Conservation (phyloP, 2,888 invertebrate genomes). For the Ormia ochracea region DNA sequence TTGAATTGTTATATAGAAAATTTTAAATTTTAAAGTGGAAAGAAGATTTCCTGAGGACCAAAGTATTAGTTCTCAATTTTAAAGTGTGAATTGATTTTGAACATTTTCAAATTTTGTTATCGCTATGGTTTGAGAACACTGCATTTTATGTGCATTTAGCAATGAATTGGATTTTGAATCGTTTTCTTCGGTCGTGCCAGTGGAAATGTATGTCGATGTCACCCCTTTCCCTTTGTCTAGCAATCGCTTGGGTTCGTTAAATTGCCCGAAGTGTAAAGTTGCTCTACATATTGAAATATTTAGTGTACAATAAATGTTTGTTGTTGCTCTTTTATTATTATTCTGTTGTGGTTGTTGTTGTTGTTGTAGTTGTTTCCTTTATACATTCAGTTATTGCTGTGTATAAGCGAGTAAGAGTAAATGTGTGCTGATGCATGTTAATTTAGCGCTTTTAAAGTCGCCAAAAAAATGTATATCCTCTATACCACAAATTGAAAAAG, state of each 20-base stretch:
- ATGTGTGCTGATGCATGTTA: background rate
- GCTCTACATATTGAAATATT: slow-evolving; percentile 57
- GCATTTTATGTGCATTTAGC: slow-evolving; percentile 52
- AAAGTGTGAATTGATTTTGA: background rate
- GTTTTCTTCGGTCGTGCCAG: slow-evolving; percentile 35
- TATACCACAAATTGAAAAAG: background rate
- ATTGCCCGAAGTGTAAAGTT: slow-evolving; percentile 62
- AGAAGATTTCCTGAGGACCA: background rate
- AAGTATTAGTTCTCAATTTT: background rate
- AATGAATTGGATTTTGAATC: slow-evolving; percentile 52
- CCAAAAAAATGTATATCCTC: background rate
- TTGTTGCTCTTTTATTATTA: background rate
- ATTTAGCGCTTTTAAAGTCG: slow-evolving; percentile 31
- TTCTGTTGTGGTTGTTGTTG: too few species aligned
- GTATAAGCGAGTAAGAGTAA: background rate
- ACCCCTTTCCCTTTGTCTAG: slow-evolving; percentile 35
- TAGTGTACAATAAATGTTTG: slow-evolving; percentile 47
- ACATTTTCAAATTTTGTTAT: slow-evolving; percentile 17
- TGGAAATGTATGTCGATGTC: slow-evolving; percentile 47
- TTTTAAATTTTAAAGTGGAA: background rate
- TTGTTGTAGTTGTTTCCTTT: slow-evolving; percentile 3
- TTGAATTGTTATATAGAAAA: slow-evolving; percentile 29
- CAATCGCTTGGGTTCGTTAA: slow-evolving; percentile 53
- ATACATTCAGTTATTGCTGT: slow-evolving; percentile 2
- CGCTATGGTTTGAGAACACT: slow-evolving; percentile 17